Conservation (phyloP, 2,113 vertebrate genomes). For the Prunella himalayana region DNA sequence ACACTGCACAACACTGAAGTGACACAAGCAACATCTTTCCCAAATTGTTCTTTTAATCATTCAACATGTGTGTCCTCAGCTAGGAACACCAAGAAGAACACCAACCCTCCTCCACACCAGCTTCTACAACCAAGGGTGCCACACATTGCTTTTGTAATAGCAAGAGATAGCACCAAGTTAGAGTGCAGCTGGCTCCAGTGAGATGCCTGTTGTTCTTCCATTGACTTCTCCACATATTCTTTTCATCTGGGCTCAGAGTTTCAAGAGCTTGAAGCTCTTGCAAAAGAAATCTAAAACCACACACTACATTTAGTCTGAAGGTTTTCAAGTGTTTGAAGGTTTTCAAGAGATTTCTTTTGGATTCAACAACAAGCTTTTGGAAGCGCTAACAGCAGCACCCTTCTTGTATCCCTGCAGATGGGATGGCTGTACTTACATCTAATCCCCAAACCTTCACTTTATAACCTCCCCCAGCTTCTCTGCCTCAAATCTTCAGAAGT, state of each 20-base stretch:
- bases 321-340: background rate
- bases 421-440: background rate
- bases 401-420: background rate
- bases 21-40: background rate
- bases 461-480: background rate
- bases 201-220: background rate
- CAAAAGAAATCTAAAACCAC: background rate
- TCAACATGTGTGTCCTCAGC: background rate
- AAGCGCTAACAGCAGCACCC: background rate
- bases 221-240: background rate
- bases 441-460: background rate
- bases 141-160: background rate
- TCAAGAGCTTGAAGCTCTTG: background rate
- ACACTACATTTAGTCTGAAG: background rate
- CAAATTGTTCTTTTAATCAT: background rate
- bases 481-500: background rate
- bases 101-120: background rate
- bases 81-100: background rate
- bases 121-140: background rate
- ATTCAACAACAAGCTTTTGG: background rate
- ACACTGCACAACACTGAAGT: accelerated
- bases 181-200: background rate
- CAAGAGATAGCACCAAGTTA: background rate
- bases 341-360: background rate
- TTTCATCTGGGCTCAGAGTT: background rate